Percentiles rank a stretch among this genome's conserved stretches.
Conservation (phyloP, 2,888 invertebrate genomes). For the Diarsia mendica region DNA sequence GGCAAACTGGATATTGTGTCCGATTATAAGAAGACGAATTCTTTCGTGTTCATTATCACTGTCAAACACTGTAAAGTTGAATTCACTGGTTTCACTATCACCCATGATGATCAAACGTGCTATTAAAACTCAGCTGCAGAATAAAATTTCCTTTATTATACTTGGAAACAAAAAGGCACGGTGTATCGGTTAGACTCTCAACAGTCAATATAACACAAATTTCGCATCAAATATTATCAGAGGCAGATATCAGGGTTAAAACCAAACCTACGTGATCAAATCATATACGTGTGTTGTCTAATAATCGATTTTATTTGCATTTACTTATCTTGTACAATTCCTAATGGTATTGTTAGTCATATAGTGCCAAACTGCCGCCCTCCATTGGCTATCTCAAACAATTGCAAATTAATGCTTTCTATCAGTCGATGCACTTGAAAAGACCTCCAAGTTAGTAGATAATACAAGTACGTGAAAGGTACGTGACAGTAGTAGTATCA, state of each 20-base stretch:
- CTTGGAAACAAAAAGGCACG: not conserved
- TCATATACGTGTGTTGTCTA: no score
- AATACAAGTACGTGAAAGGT: not conserved
- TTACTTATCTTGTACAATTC: not conserved
- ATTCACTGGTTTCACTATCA: not conserved
- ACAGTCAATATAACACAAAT: not conserved
- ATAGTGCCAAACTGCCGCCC: not conserved
- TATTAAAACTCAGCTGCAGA: not conserved
- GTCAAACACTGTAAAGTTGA: not conserved
- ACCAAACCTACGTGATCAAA: not conserved
- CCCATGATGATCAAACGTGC: slow-evolving; percentile 3
- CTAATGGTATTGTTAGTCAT: not conserved
- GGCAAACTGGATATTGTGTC: not conserved
- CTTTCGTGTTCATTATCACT: not conserved
- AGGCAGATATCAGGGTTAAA: not conserved
- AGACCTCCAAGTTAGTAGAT: not conserved
- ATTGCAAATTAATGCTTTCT: not conserved
- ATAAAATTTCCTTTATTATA: not conserved
- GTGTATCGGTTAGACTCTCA: not conserved
- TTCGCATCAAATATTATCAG: not conserved
- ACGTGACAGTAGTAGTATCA: not conserved
- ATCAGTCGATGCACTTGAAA: not conserved
- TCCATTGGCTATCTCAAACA: not conserved
- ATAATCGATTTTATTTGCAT: not conserved
- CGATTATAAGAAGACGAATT: not conserved